Percentiles rank a stretch among this genome's conserved stretches.
phyloP scores from a whole-genome alignment of 2,888 invertebrate genomes.

The Spisula subtruncata region DNA sequence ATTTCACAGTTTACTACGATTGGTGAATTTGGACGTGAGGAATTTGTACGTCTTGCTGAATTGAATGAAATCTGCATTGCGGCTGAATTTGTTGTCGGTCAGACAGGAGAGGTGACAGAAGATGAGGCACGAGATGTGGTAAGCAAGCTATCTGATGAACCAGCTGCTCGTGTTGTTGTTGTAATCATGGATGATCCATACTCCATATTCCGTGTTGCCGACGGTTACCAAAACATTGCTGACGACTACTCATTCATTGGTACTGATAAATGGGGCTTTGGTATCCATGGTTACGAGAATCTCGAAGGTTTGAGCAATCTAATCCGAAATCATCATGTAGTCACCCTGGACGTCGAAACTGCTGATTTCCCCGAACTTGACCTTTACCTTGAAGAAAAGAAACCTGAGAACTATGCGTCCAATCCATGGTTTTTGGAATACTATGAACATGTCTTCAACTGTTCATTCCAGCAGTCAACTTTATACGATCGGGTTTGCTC shows the following conservation, averaged over 20 bases:
- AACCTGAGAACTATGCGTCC: constrained; percentile 79
- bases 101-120: constrained; percentile 68
- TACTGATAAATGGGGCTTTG: constrained; percentile 84
- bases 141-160: constrained; percentile 64
- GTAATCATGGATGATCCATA: constrained; percentile 81
- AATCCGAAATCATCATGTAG: constrained; percentile 61
- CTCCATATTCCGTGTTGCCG: constrained; percentile 78
- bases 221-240: constrained; percentile 59
- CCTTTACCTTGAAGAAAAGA: constrained; percentile 82
- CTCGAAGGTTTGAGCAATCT: constrained; percentile 71
- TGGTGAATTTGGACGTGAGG: constrained; percentile 79
- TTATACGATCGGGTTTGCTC: constrained; percentile 54
- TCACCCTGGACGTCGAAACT: constrained; percentile 84
- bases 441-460: constrained; percentile 86
- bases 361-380: constrained; percentile 85
- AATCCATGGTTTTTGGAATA: constrained; percentile 89
- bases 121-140: constrained; percentile 74
- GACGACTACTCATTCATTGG: constrained; percentile 80
- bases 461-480: constrained; percentile 65
- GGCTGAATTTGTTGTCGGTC: constrained; percentile 78
- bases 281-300: constrained; percentile 74
- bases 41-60: constrained; percentile 82
- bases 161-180: constrained; percentile 79
- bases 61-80: constrained; percentile 84
- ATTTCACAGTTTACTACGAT: constrained; percentile 81